phyloP scores from a whole-genome alignment of 2,888 invertebrate genomes.

The Ophioninae sp. region DNA sequence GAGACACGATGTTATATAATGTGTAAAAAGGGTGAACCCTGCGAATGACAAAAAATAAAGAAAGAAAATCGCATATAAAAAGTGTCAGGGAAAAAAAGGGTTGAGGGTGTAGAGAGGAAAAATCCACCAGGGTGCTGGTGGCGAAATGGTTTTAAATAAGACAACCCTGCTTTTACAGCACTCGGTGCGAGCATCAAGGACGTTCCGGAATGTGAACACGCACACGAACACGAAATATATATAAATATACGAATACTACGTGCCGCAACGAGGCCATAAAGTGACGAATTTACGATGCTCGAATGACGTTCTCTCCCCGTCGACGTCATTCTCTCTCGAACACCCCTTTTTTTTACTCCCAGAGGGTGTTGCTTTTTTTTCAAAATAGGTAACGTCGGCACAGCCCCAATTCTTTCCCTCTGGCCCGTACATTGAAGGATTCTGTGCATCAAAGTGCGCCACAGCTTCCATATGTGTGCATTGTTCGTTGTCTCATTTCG shows the following conservation, averaged over 20 bases:
- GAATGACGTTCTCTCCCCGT: conserved; percentile 29
- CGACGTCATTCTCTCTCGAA: conserved; percentile 31
- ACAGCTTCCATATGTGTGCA: conserved; percentile 15
- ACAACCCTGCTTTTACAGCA: conserved; percentile 49
- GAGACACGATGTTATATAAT: conserved; percentile 29
- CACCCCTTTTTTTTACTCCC: neutral
- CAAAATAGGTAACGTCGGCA: neutral
- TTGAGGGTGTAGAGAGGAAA: neutral
- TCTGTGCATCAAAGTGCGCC: conserved; percentile 13
- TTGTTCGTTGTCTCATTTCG: too few relatives aligned
- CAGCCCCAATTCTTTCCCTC: conserved; percentile 13
- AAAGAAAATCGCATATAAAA: conserved; percentile 8
- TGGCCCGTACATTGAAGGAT: conserved; percentile 8
- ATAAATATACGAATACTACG: conserved; percentile 18
- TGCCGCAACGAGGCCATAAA: conserved; percentile 43
- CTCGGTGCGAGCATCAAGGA: conserved; percentile 29
- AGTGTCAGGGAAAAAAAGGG: conserved; percentile 16
- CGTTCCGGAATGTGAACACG: neutral
- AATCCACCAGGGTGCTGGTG: neutral
- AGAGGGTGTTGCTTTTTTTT: neutral
- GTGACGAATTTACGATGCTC: conserved; percentile 53
- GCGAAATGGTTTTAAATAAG: conserved; percentile 55
- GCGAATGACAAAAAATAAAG: conserved; percentile 37
- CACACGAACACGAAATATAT: neutral
- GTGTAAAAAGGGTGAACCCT: conserved; percentile 39